phyloP scores from a whole-genome alignment of 2,797 vertebrate species.

The Bradypodion pumilum region DNA sequence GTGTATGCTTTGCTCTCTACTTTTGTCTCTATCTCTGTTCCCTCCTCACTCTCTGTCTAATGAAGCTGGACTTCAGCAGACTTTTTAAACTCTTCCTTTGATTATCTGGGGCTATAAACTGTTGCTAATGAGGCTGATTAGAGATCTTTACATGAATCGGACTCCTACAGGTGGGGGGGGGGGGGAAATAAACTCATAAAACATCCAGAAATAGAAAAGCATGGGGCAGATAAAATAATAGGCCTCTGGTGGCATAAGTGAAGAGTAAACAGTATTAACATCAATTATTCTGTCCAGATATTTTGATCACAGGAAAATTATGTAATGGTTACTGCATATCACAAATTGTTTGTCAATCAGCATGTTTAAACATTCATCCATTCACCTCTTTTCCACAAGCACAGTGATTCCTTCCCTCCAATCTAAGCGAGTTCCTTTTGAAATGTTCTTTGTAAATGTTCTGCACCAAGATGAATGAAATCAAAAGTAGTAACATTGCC shows the following conservation, averaged over 20 bases:
- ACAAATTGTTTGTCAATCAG: too few species aligned
- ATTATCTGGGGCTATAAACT: too few species aligned
- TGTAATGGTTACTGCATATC: background rate
- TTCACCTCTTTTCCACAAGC: background rate
- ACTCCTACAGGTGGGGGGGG: too few species aligned
- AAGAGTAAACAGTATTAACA: background rate
- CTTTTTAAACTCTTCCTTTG: too few species aligned
- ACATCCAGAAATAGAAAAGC: background rate
- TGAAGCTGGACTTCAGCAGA: too few species aligned
- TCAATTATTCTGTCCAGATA: background rate
- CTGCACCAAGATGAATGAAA: background rate
- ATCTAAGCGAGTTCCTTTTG: background rate
- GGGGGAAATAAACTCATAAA: too few species aligned
- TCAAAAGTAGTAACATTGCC: conserved; percentile 12
- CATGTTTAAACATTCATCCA: background rate
- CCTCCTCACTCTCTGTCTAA: too few species aligned
- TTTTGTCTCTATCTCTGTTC: too few species aligned
- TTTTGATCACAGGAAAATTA: background rate
- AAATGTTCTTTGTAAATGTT: background rate
- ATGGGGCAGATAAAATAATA: background rate
- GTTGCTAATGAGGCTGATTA: too few species aligned
- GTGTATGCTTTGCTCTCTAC: too few species aligned
- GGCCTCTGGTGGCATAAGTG: too few species aligned
- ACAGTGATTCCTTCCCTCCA: background rate
- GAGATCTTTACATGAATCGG: too few species aligned